Conservation (phyloP, 2,113 vertebrate species). For the Hemiscyllium ocellatum region DNA sequence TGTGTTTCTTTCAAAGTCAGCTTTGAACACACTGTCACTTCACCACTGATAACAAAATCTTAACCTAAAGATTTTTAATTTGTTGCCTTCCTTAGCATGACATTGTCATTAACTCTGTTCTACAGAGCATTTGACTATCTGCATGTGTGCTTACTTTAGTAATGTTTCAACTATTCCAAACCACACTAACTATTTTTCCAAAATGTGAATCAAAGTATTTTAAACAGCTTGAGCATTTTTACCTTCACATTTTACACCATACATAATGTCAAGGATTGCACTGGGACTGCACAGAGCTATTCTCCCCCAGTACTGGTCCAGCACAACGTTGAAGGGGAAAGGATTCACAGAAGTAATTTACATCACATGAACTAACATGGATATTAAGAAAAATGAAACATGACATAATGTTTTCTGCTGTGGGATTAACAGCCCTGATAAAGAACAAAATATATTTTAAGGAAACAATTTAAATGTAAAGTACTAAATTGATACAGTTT, state of each 20-base stretch:
- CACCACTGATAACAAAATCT: neutral
- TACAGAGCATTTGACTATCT: neutral
- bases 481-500: neutral
- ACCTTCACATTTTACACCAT: neutral
- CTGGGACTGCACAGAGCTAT: neutral
- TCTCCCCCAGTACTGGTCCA: neutral
- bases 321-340: neutral
- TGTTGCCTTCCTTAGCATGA: neutral
- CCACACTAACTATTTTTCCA: neutral
- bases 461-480: neutral
- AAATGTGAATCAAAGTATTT: neutral
- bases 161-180: neutral
- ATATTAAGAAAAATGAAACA: neutral
- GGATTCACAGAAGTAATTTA: neutral
- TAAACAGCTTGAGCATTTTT: neutral
- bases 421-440: neutral
- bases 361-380: neutral
- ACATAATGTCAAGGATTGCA: neutral
- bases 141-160: neutral
- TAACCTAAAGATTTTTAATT: too few species aligned
- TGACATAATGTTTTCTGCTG: neutral
- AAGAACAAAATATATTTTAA: neutral
- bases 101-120: neutral
- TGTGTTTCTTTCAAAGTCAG: too few species aligned
- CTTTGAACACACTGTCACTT: too few species aligned